Base-by-base conservation (phyloP, 2,888 invertebrate species). In the Embidobia sp. region DNA sequence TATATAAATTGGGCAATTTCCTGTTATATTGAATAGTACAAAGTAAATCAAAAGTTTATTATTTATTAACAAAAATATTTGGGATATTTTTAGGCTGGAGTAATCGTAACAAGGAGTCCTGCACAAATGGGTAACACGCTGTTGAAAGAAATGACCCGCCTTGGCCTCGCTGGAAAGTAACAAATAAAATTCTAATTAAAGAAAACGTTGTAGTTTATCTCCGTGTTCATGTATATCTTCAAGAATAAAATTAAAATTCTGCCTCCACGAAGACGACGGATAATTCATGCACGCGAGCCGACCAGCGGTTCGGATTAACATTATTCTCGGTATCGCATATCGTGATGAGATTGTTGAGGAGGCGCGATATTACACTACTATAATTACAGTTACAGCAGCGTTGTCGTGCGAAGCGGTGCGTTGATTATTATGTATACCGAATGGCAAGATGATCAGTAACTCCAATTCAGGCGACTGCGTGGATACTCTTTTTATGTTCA, bases 81-180 rank as follows among this genome's bases (percentile, higher is more conserved):
- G n/a, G 6, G 3, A 22, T 63, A 79, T 67, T 89, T 89, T 37
- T 80, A 92, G 91, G 98, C 98, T 79, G 97, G 97, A 83, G 98
- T 98, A 15, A 94, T 96, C 85, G 98, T 99, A 7, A 97, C 97
- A 29, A 95, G 95, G 90, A 98, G 98, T 82, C 98, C 98, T 8
- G 98, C 98, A 79, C 96, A 98, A 91, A 97, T 99, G 96, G 98
- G 98, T 51, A 93, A 92, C 64, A 95, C 96, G 90, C 92, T 98
- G 84, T 90, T 94, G 81, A 96, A 96, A 91, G 96, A 96, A 91
- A 97, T 97, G 97, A 94, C 95, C 88, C 93, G 95, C 90, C 92
- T 94, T 90, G 94, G 90, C 70, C 84, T 91, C 64, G 89, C 86
- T 70, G 77, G 61, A 77, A 75, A 78, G 19, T 74, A 78, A 74